Percentiles rank a stretch among this genome's conserved stretches.
Conservation (phyloP, 2,113 vertebrate genomes). For the Microtus pennsylvanicus region DNA sequence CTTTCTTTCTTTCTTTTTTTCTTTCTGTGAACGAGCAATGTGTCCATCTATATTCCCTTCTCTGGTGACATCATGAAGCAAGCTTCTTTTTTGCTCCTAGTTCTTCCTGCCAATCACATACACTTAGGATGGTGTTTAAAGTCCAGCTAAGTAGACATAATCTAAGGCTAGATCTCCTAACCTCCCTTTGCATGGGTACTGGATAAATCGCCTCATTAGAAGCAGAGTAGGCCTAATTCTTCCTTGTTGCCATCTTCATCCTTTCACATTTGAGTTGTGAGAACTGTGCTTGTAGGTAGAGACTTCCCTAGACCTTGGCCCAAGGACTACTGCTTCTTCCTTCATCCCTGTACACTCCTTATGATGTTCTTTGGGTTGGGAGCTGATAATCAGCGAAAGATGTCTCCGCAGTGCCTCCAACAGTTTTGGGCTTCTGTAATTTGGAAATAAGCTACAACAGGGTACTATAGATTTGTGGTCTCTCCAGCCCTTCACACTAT, state of each 20-base stretch:
- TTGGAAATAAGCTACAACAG: background rate
- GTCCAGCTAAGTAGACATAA: background rate
- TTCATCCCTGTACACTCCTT: background rate
- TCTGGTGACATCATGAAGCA: background rate
- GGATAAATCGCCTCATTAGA: background rate
- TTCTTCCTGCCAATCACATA: background rate
- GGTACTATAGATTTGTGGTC: background rate
- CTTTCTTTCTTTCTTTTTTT: background rate
- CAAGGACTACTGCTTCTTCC: background rate
- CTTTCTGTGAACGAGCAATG: background rate
- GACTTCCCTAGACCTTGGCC: background rate
- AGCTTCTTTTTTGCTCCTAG: background rate
- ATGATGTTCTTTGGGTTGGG: background rate
- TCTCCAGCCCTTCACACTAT: background rate
- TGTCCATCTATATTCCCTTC: background rate
- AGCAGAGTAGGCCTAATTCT: background rate
- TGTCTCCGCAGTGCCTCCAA: background rate
- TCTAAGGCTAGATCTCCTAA: background rate
- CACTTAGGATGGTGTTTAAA: background rate
- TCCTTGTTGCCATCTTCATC: background rate
- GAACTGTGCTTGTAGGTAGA: background rate
- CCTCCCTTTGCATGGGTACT: background rate
- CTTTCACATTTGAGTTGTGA: background rate
- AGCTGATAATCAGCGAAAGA: background rate
- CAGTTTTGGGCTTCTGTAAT: background rate